Evolutionary conservation across 2,113 vertebrate genomes (phyloP), one percentile per base, ranked within the genome.

Genomic region (Microcebus lehilahytsara): DNA sequence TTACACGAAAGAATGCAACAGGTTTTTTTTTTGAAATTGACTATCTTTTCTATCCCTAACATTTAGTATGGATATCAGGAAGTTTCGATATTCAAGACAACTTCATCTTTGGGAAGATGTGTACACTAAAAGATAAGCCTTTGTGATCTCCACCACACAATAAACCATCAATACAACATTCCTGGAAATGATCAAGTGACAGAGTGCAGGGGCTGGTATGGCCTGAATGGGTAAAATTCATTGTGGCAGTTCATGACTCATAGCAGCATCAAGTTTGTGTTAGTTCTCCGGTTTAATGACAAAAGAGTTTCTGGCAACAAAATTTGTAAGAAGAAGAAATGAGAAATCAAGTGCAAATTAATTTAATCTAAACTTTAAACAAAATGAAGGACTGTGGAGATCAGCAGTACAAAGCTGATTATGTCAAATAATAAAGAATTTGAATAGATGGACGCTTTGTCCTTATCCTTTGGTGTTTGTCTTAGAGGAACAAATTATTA

Each of bases 311-410:
- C 37, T 67, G 40, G 4, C 0, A 17, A 84, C 51, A 85, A 8
- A 67, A 75, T 53, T 79, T 85, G 30, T 71, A 77, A 90, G 32
- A 93, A 78, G 3, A 6, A 14, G n/a, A 74, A 84, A 92, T 95
- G 87, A 75, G 22, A 92, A 89, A 94, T 58, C 53, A 91, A 58
- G 17, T 62, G 4, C 13, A 66, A 81, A 9, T 94, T 95, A 89
- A 96, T 93, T 80, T 85, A 78, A 92, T 58, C 46, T 89, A 79
- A 85, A 89, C 46, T 95, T 96, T 75, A 93, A 60, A 83, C 40
- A 96, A 87, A 71, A 34, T 5, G 12, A 7, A 91, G 25, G 27
- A 60, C 8, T 20, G 46, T 49, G 37, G 75, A 77, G 16, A 88
- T 94, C 37, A 86, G 3, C 23, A 75, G 4, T 56, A 77, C 7